These are phyloP conservation scores for Elephantulus edwardii DNA, from an alignment of 2,113 vertebrate species.

Conservation along the genomic window DNA sequence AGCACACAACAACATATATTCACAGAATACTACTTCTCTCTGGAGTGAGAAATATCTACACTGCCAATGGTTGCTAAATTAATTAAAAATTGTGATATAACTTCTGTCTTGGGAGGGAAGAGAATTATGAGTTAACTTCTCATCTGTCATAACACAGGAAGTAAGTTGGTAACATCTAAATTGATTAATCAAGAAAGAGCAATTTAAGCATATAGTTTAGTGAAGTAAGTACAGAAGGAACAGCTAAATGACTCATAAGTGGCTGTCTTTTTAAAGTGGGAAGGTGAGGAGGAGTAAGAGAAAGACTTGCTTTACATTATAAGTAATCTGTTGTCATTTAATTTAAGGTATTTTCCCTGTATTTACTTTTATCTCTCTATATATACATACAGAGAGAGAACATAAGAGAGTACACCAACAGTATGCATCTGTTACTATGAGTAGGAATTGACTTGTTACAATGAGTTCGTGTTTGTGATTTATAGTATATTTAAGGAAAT, in stretches of 20 bases:
- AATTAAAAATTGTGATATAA: background rate
- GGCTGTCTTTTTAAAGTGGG: background rate
- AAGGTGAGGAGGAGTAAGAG: background rate
- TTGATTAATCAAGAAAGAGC: background rate
- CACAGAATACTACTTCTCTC: background rate
- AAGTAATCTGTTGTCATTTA: constrained; percentile 5
- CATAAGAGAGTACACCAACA: background rate
- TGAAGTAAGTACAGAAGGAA: background rate
- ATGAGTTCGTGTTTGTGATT: background rate
- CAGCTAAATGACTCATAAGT: background rate
- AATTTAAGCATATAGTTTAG: background rate
- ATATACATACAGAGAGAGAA: background rate
- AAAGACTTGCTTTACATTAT: background rate
- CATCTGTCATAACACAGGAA: background rate
- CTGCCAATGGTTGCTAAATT: background rate
- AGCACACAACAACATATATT: too few species aligned
- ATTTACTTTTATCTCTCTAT: background rate
- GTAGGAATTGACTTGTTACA: background rate
- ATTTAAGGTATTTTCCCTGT: background rate
- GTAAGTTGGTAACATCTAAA: background rate
- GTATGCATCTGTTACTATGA: background rate
- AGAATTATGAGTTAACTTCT: background rate
- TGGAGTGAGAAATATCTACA: background rate
- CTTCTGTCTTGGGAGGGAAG: background rate
- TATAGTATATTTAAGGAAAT: background rate